Percentiles rank a stretch among this genome's conserved stretches.
Conservation (phyloP, 1,140 invertebrate genomes). For the Glossosoma conforme region DNA sequence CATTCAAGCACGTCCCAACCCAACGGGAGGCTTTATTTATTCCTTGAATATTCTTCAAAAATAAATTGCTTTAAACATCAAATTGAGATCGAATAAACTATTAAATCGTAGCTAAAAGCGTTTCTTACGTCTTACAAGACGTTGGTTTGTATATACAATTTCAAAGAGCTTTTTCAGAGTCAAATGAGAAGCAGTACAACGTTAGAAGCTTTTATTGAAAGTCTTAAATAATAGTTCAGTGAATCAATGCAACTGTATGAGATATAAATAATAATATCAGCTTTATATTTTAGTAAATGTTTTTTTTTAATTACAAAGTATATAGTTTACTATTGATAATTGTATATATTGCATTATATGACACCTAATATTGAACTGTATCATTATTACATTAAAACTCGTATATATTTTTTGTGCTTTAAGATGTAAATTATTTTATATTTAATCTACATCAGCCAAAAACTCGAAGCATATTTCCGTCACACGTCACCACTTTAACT, state of each 20-base stretch:
- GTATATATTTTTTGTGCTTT: too few relatives aligned
- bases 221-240: constrained; percentile 12
- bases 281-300: too few relatives aligned
- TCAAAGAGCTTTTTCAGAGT: constrained; percentile 2
- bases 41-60: constrained; percentile 4
- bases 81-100: background rate
- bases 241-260: constrained; percentile 11
- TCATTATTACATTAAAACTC: too few relatives aligned
- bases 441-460: too few relatives aligned
- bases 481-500: too few relatives aligned
- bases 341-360: too few relatives aligned
- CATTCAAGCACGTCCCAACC: constrained; percentile 4
- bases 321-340: too few relatives aligned
- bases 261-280: constrained; percentile 12
- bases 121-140: background rate
- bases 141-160: background rate
- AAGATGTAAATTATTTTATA: too few relatives aligned
- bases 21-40: constrained; percentile 17
- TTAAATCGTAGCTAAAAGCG: too few relatives aligned
- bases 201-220: constrained; percentile 9
- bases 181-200: background rate
- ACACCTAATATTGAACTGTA: too few relatives aligned
- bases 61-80: constrained; percentile 6
- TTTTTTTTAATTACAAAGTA: too few relatives aligned
- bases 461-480: too few relatives aligned